Base-by-base conservation (phyloP, 2,797 vertebrate species). In the Bryconaethiops microstoma region DNA sequence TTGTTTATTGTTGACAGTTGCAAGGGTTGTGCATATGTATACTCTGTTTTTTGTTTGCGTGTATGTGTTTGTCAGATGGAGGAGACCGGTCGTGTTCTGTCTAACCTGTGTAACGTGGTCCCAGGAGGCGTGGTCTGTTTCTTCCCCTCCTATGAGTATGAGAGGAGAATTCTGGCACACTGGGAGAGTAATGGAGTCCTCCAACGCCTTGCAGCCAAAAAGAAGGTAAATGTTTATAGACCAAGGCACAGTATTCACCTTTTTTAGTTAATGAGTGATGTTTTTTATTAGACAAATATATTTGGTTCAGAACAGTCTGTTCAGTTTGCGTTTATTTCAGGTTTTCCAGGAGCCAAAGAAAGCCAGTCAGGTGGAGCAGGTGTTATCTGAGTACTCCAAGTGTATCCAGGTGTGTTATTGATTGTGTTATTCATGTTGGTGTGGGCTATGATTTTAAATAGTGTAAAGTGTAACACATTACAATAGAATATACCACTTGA, bases 331-430 rank as follows among this genome's bases (percentile, higher is more conserved):
- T 76, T 21, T 10, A 80, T 67, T 80, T 63, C 87, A 99, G 97
- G 93, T 99, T 86, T 99, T 99, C 89, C 96, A 97, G 90, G 97
- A 99, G 82, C 97, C 98, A 0, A 98, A 95, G 91, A 96, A 94
- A 86, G 94, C 97, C 70, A 95, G 74, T 89, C 96, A 96, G 90
- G 95, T 98, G 70, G 98, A 99, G 83, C 97, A 97, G 86, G 96
- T 99, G 88, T 92, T 99, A 62, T 86, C 74, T 0, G 96, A 97
- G 14, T 99, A 97, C 62, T 94, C 96, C 77, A 95, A 91, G 79
- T 97, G 96, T 88, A 97, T 99, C 83, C 93, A 95, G 96, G 98
- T 99, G 85, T 89, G 84, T 68, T 23, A 7, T 2, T 55, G 21
- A 17, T 50, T 55, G 21, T 59, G 1, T 57, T 62, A 25, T 21